Evolutionary conservation across 2,888 invertebrate species (phyloP).

Genomic region (Rhodophaea formosa): DNA sequence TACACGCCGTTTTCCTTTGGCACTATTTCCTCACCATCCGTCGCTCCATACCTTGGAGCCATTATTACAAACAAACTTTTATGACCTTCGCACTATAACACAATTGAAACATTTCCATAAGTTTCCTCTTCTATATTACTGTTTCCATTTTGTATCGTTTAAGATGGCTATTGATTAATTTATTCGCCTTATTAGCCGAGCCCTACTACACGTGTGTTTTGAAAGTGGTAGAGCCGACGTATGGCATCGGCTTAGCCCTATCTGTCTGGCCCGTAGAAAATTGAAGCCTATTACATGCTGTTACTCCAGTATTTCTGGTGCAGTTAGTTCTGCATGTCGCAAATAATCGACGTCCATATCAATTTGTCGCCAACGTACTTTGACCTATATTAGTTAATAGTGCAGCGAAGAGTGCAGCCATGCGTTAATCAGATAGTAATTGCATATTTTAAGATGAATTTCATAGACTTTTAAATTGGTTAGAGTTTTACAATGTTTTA

Average conservation of each 20-base stretch:
- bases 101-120: not conserved
- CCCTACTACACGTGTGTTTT: conserved; percentile 52
- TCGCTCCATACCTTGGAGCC: conserved; percentile 69
- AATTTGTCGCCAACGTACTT: conserved; percentile 9
- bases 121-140: not conserved
- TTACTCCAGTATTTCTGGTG: conserved; percentile 13
- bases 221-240: conserved; percentile 56
- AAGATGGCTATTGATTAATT: not conserved
- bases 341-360: conserved; percentile 9
- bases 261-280: conserved; percentile 28
- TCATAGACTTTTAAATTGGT: too few relatives aligned
- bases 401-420: not conserved
- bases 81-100: not conserved
- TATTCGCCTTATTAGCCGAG: not conserved
- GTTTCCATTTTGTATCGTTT: not conserved
- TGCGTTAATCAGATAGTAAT: not conserved
- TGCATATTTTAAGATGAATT: not conserved
- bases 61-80: conserved; percentile 36
- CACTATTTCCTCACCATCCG: conserved; percentile 47
- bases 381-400: conserved; percentile 14
- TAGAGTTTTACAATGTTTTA: too few relatives aligned
- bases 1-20: conserved; percentile 45
- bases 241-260: conserved; percentile 50
- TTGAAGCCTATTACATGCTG: conserved; percentile 20
- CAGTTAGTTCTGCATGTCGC: not conserved